Evolutionary conservation across 2,113 vertebrate genomes (phyloP).

Genomic region (Athene cunicularia): DNA sequence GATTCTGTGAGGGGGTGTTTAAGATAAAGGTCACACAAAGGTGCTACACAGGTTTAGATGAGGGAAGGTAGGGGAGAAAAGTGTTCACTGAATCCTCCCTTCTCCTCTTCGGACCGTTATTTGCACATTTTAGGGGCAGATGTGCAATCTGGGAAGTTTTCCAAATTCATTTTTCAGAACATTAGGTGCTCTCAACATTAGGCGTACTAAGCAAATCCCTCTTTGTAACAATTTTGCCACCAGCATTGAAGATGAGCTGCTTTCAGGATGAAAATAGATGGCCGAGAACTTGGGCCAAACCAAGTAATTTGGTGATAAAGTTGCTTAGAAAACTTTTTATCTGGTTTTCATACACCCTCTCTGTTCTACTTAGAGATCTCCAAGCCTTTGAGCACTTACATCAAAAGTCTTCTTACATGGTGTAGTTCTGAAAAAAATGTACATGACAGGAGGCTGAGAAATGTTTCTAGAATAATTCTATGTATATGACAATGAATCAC

Average conservation of each 20-base stretch:
- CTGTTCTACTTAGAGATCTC: not conserved
- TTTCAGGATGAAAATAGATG: constrained; percentile 47
- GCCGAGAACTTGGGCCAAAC: constrained; percentile 4
- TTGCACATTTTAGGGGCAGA: constrained; percentile 13
- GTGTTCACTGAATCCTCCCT: not conserved
- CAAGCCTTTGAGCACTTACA: not conserved
- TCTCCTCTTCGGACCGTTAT: not conserved
- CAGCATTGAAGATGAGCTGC: constrained; percentile 12
- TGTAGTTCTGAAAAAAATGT: not conserved
- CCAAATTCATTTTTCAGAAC: constrained; percentile 70
- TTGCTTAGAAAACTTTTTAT: not conserved
- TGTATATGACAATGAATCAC: not conserved
- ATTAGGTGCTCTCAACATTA: constrained; percentile 62
- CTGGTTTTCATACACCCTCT: not conserved
- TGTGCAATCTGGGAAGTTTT: constrained; percentile 44
- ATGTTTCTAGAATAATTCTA: not conserved
- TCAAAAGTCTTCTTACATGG: not conserved
- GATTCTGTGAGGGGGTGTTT: not conserved
- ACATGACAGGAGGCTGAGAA: not conserved
- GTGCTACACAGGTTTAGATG: not conserved
- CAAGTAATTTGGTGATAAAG: constrained; percentile 23
- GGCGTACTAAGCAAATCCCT: constrained; percentile 26
- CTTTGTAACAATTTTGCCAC: constrained; percentile 58
- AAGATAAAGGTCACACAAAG: not conserved
- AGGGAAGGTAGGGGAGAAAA: not conserved